Conservation (phyloP, 2,888 invertebrate genomes). For the Teinopalpus imperialis region DNA sequence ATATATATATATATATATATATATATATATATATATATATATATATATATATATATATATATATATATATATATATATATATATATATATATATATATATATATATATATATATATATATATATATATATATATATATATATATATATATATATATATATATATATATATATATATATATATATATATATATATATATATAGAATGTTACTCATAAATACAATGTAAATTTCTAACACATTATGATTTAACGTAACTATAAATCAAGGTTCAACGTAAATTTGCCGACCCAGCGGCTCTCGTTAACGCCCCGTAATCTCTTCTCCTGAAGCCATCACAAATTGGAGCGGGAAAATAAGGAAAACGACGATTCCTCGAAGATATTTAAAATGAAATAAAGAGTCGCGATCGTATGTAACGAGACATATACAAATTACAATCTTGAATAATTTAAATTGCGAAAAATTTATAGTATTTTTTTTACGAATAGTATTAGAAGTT, state of each 20-base stretch:
- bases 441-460: background rate
- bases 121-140: no score
- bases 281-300: background rate
- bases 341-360: background rate
- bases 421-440: background rate
- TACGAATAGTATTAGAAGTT: no score
- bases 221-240: background rate
- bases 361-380: slow-evolving; percentile 1
- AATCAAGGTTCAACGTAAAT: slow-evolving; percentile 9
- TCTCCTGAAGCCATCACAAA: background rate
- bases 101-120: no score
- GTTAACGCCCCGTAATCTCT: slow-evolving; percentile 1
- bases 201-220: background rate
- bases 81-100: no score
- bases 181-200: no score
- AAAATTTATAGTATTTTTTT: no score
- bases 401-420: background rate
- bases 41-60: no score
- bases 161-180: no score
- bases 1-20: no score
- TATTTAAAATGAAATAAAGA: background rate
- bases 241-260: slow-evolving; percentile 1
- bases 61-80: no score
- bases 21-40: no score
- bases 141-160: no score